phyloP scores from a whole-genome alignment of 2,113 vertebrate species.

The Brachypteracias leptosomus region DNA sequence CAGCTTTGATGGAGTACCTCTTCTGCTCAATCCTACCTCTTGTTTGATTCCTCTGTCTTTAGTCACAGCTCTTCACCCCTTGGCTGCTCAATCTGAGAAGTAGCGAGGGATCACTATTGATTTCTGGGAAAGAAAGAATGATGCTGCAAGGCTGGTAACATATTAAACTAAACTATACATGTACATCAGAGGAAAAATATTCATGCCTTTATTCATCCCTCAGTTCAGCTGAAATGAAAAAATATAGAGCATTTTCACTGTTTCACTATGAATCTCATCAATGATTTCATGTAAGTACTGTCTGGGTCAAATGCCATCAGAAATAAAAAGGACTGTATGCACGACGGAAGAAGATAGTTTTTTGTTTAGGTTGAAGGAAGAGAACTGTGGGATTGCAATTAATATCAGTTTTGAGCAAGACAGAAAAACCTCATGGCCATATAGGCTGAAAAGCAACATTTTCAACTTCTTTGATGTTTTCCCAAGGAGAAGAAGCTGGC shows the following conservation, averaged over 20 bases:
- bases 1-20: neutral
- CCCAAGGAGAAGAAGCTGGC: neutral
- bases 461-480: conserved; percentile 25
- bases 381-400: neutral
- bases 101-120: neutral
- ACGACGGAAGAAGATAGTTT: neutral
- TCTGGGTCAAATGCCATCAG: neutral
- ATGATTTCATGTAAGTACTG: neutral
- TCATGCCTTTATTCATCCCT: neutral
- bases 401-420: neutral
- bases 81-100: neutral
- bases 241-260: neutral
- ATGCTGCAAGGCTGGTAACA: neutral
- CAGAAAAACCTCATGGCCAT: neutral
- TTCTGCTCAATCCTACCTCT: neutral
- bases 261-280: neutral
- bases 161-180: neutral
- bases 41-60: neutral
- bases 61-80: neutral
- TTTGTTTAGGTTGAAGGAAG: neutral
- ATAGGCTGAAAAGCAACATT: neutral
- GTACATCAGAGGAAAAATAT: conserved; percentile 5
- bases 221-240: neutral
- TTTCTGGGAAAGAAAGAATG: neutral
- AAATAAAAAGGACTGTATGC: neutral